A percentile compares a stretch with the other conserved stretches of the same genome.
phyloP scores from a whole-genome alignment of 1,140 invertebrate genomes.

The Solen grandis region DNA sequence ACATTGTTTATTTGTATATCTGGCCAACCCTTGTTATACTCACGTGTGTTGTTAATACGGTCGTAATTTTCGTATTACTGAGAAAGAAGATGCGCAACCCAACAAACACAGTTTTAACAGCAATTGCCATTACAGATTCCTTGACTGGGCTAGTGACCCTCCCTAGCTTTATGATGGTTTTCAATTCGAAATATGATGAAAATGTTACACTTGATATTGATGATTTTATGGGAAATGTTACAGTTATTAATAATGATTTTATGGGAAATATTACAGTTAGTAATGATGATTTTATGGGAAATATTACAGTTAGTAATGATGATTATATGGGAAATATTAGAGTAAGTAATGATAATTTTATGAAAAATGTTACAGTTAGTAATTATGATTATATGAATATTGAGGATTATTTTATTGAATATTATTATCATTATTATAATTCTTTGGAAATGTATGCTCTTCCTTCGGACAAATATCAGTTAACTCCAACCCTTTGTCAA shows the following conservation, averaged over 20 bases:
- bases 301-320: no score
- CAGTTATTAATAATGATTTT: not conserved
- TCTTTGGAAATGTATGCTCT: no score
- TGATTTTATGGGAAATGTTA: not conserved
- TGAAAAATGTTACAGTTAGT: no score
- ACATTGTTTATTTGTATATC: constrained; percentile 14
- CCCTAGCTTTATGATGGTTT: constrained; percentile 17
- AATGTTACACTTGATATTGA: not conserved
- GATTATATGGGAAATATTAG: no score
- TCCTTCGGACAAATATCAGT: not conserved
- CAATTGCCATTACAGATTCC: constrained; percentile 37
- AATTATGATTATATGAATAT: no score
- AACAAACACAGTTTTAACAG: constrained; percentile 37
- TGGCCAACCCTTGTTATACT: constrained; percentile 30
- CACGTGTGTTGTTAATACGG: constrained; percentile 29
- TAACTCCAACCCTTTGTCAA: constrained; percentile 25
- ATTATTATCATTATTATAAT: no score
- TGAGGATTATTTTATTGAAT: no score
- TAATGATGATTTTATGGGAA: no score
- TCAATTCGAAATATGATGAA: not conserved
- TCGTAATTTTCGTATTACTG: constrained; percentile 21
- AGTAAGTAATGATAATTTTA: no score
- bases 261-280: not conserved
- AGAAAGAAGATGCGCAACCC: constrained; percentile 36
- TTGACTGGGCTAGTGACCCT: constrained; percentile 45